Percentiles rank a stretch among this genome's conserved stretches.
Conservation (phyloP, 2,797 vertebrate species). For the Rhinichthys osculus region DNA sequence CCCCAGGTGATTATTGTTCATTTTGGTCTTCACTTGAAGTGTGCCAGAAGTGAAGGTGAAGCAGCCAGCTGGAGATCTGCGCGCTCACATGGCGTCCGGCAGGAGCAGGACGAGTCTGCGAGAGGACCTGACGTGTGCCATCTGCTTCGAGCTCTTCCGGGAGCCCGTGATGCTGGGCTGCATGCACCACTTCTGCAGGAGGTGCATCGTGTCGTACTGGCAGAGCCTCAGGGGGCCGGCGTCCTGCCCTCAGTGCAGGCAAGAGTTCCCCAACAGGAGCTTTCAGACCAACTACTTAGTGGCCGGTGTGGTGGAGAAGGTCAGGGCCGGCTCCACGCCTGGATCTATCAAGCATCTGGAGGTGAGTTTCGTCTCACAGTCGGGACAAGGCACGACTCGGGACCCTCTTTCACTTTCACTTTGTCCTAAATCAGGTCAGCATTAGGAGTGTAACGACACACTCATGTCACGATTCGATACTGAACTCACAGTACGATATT, state of each 20-base stretch:
- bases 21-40: neutral
- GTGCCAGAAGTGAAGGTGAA: conserved; percentile 53
- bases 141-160: conserved; percentile 86
- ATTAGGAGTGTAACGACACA: neutral
- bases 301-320: conserved; percentile 85
- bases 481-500: no score
- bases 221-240: conserved; percentile 65
- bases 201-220: conserved; percentile 87
- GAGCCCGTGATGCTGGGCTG: conserved; percentile 89
- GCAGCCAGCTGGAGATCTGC: conserved; percentile 12
- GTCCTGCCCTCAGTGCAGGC: conserved; percentile 86
- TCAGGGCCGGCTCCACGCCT: conserved; percentile 73
- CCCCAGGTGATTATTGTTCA: conserved; percentile 11
- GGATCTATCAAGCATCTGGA: conserved; percentile 70
- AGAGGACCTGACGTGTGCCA: conserved; percentile 89
- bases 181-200: conserved; percentile 89
- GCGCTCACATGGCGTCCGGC: conserved; percentile 38
- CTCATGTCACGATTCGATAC: no score
- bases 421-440: neutral
- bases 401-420: no score
- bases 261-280: conserved; percentile 74
- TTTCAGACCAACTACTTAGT: conserved; percentile 87
- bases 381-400: no score
- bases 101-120: conserved; percentile 72
- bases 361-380: conserved; percentile 70